Percentiles rank a stretch among this genome's conserved stretches.
phyloP scores from a whole-genome alignment of 2,888 invertebrate genomes.

The Pristionchus fissidentatus region DNA sequence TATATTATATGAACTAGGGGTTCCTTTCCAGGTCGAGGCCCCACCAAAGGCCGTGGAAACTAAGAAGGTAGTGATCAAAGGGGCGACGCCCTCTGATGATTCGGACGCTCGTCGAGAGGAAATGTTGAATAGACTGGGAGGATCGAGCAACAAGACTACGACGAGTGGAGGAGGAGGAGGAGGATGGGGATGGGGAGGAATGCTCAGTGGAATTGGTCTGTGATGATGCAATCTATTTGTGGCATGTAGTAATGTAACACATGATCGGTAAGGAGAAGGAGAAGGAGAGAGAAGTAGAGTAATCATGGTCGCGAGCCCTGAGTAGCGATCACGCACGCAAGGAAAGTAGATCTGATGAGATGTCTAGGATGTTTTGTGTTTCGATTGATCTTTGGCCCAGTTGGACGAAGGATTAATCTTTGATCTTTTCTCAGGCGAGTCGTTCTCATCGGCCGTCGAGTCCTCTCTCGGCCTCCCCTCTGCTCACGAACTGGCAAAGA shows the following conservation, averaged over 20 bases:
- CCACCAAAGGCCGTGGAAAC: neutral
- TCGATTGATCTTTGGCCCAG: too few species aligned
- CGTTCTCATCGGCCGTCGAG: constrained; percentile 85
- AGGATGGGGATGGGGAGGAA: constrained; percentile 44
- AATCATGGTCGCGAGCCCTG: too few species aligned
- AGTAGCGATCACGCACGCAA: too few species aligned
- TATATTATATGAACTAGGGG: neutral
- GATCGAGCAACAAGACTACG: neutral
- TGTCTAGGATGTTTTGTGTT: too few species aligned
- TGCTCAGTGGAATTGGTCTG: constrained; percentile 43
- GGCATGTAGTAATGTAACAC: too few species aligned
- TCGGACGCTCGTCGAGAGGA: constrained; percentile 29
- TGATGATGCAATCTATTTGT: too few species aligned
- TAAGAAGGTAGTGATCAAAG: neutral
- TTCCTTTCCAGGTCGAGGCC: neutral
- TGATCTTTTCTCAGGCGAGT: constrained; percentile 80
- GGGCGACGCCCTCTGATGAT: neutral
- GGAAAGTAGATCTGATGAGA: too few species aligned
- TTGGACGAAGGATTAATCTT: too few species aligned
- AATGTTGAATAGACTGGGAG: constrained; percentile 40
- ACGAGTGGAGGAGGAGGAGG: neutral
- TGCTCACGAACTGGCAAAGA: constrained; percentile 84
- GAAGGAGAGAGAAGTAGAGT: too few species aligned
- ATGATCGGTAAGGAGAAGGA: too few species aligned
- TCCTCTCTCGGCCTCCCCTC: constrained; percentile 87